Evolutionary conservation across 2,113 vertebrate genomes (phyloP).

Genomic region (Atherinomorus stipes): DNA sequence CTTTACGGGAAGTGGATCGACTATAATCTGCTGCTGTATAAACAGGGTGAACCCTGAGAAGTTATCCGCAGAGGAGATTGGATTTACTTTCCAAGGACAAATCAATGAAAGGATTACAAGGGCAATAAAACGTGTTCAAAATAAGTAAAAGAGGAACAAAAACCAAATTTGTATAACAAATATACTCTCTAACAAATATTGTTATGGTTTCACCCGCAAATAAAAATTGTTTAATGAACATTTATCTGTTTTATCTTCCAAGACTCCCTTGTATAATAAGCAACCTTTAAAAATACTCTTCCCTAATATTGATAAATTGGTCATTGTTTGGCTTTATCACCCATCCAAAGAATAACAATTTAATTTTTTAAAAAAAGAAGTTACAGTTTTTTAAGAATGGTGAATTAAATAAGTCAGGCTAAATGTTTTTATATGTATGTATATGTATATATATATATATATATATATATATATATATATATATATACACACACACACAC

Average conservation of each 20-base stretch:
- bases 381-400: not conserved
- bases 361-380: too few relatives aligned
- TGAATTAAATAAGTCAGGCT: not conserved
- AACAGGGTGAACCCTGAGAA: slow-evolving; percentile 10
- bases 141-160: not conserved
- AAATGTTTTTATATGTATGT: too few relatives aligned
- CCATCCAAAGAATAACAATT: not conserved
- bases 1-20: slow-evolving; percentile 77
- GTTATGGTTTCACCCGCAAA: not conserved
- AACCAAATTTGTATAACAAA: too few relatives aligned
- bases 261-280: too few relatives aligned
- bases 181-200: not conserved
- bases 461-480: too few relatives aligned
- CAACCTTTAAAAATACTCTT: too few relatives aligned
- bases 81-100: slow-evolving; percentile 33
- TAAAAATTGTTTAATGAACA: too few relatives aligned
- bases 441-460: too few relatives aligned
- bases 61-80: slow-evolving; percentile 5
- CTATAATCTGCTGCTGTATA: slow-evolving; percentile 50
- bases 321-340: not conserved
- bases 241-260: too few relatives aligned
- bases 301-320: too few relatives aligned
- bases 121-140: not conserved
- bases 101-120: slow-evolving; percentile 13
- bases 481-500: too few relatives aligned